A percentile compares a stretch with the other conserved stretches of the same genome.
Conservation (phyloP, 2,888 invertebrate genomes). For the Plutella xylostella region DNA sequence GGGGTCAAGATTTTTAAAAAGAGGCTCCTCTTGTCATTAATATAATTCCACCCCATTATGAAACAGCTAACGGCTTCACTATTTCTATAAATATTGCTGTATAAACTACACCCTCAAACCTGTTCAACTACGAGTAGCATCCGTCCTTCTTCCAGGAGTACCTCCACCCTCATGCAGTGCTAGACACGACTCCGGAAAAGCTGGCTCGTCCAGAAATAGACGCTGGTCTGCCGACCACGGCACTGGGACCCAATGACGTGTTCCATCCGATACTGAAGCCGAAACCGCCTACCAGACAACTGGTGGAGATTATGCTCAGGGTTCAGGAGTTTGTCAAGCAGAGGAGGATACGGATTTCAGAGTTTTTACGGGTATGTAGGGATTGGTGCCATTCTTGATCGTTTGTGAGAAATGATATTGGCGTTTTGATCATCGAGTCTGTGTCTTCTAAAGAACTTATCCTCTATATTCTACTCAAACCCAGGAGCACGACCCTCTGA, state of each 20-base stretch:
- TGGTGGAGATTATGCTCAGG: slow-evolving; percentile 69
- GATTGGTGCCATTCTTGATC: not conserved
- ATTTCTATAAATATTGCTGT: too few relatives aligned
- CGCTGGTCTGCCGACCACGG: slow-evolving; percentile 51
- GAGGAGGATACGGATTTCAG: slow-evolving; percentile 73
- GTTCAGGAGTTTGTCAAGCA: slow-evolving; percentile 77
- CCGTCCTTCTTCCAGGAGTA: slow-evolving; percentile 52
- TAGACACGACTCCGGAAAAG: slow-evolving; percentile 77
- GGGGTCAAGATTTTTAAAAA: too few relatives aligned
- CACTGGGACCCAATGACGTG: slow-evolving; percentile 56
- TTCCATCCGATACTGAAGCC: slow-evolving; percentile 72
- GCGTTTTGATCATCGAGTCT: not conserved
- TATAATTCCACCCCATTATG: too few relatives aligned
- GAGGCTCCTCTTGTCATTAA: too few relatives aligned
- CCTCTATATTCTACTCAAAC: not conserved
- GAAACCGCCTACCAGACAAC: slow-evolving; percentile 56
- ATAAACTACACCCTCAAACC: too few relatives aligned
- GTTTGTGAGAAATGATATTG: not conserved
- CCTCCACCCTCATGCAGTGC: slow-evolving; percentile 70
- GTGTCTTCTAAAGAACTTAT: too few relatives aligned
- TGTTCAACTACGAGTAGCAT: too few relatives aligned
- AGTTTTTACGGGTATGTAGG: slow-evolving; percentile 74
- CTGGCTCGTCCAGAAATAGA: slow-evolving; percentile 75
- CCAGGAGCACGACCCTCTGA: slow-evolving; percentile 77
- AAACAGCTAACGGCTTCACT: too few relatives aligned